Conservation (phyloP, 2,113 vertebrate species). For the Vulpes lagopus region DNA sequence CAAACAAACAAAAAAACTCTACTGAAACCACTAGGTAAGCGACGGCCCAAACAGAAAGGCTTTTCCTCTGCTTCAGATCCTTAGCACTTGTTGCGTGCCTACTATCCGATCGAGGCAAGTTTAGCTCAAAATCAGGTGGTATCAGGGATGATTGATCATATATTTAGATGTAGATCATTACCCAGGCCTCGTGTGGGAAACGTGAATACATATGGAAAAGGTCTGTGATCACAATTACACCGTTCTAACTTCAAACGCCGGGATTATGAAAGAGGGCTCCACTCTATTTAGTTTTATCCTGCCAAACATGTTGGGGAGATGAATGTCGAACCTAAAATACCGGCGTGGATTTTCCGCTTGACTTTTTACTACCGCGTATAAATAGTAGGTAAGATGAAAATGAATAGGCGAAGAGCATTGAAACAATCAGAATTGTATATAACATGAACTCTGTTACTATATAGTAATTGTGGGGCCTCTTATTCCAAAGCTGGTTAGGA, state of each 20-base stretch:
- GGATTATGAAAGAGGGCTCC: not conserved
- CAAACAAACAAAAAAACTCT: not conserved
- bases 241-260: conserved; percentile 53
- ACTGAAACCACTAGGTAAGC: not conserved
- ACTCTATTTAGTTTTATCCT: not conserved
- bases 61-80: not conserved
- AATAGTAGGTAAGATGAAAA: conserved; percentile 55
- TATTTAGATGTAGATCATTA: not conserved
- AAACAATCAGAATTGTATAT: conserved; percentile 75
- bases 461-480: conserved; percentile 70
- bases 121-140: not conserved
- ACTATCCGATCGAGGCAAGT: not conserved
- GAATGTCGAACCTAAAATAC: conserved; percentile 20
- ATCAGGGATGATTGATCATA: not conserved
- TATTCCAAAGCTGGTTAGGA: conserved; percentile 81
- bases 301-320: not conserved
- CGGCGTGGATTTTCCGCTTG: conserved; percentile 42
- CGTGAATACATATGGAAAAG: conserved; percentile 1
- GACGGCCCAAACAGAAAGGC: not conserved
- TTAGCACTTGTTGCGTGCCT: not conserved
- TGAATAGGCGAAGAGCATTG: conserved; percentile 47
- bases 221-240: conserved; percentile 14
- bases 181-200: not conserved
- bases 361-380: not conserved
- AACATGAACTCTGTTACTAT: conserved; percentile 65